phyloP scores from a whole-genome alignment of 2,797 vertebrate genomes.

The Lepus townsendii region DNA sequence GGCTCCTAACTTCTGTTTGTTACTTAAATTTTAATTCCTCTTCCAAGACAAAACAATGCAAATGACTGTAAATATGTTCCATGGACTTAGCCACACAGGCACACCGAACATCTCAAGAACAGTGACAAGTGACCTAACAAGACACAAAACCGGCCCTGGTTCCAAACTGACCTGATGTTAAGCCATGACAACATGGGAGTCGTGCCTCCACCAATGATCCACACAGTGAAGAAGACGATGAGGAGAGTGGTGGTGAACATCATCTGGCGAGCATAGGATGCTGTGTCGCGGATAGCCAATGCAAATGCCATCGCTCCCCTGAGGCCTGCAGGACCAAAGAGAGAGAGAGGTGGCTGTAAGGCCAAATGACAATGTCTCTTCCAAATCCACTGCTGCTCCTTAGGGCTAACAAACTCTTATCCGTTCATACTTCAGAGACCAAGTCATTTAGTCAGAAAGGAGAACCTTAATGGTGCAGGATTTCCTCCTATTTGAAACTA shows the following conservation, averaged over 20 bases:
- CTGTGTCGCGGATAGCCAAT: constrained; percentile 96
- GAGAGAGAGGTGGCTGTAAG: constrained; percentile 10
- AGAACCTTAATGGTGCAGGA: neutral
- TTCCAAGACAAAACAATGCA: neutral
- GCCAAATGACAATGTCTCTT: neutral
- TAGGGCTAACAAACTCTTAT: neutral
- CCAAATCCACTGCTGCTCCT: neutral
- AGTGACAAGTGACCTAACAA: neutral
- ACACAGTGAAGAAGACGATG: constrained; percentile 98
- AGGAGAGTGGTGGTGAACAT: constrained; percentile 99
- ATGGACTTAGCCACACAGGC: neutral
- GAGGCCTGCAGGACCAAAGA: constrained; percentile 90
- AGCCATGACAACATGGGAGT: constrained; percentile 98
- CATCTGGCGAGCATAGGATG: constrained; percentile 97
- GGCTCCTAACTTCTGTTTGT: constrained; percentile 29
- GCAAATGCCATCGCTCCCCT: constrained; percentile 98
- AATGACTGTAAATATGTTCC: neutral
- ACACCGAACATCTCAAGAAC: neutral
- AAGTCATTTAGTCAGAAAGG: constrained; percentile 38
- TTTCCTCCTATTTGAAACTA: constrained; percentile 30
- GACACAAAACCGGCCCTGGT: neutral
- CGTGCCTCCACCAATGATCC: constrained; percentile 98
- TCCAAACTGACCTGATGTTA: constrained; percentile 94
- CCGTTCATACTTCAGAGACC: neutral
- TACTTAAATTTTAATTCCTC: neutral